Evolutionary conservation across 2,113 vertebrate species (phyloP).

Genomic region (Campylomormyrus tamandua): DNA sequence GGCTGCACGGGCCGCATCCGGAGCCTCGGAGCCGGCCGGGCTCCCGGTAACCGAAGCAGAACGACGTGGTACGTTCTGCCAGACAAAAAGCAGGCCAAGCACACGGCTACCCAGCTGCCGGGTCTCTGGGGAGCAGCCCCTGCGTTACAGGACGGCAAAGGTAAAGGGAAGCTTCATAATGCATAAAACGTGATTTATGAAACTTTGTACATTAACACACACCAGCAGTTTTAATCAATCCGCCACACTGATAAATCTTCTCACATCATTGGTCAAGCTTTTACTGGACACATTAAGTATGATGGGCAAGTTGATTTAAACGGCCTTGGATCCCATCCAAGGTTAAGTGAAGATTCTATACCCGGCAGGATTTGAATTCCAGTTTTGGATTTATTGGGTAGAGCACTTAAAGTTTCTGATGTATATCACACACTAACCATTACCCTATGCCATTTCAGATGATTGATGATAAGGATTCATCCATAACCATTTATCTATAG

Average conservation of each 20-base stretch:
- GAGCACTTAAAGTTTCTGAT: slow-evolving; percentile 63
- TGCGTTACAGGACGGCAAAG: not conserved
- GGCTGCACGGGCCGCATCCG: not conserved
- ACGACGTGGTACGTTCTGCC: not conserved
- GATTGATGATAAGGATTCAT: slow-evolving; percentile 53
- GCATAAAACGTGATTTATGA: not conserved
- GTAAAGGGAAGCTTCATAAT: not conserved
- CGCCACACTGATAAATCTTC: slow-evolving; percentile 46
- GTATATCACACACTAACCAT: slow-evolving; percentile 59
- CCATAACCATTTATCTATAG: slow-evolving; percentile 52
- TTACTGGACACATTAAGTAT: slow-evolving; percentile 42
- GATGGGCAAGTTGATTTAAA: slow-evolving; percentile 51
- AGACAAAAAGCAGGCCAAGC: not conserved
- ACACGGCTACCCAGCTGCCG: not conserved
- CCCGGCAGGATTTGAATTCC: slow-evolving; percentile 53
- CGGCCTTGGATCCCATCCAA: slow-evolving; percentile 58
- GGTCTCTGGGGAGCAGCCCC: not conserved
- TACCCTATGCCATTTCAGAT: slow-evolving; percentile 55
- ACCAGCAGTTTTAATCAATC: not conserved
- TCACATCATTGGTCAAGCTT: slow-evolving; percentile 55
- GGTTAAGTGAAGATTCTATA: slow-evolving; percentile 67
- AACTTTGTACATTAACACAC: not conserved
- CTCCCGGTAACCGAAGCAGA: not conserved
- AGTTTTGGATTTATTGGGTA: slow-evolving; percentile 62
- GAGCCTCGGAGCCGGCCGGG: not conserved